Evolutionary conservation across 1,140 invertebrate species (phyloP).

Genomic region (Drosophila pseudoananassae): DNA sequence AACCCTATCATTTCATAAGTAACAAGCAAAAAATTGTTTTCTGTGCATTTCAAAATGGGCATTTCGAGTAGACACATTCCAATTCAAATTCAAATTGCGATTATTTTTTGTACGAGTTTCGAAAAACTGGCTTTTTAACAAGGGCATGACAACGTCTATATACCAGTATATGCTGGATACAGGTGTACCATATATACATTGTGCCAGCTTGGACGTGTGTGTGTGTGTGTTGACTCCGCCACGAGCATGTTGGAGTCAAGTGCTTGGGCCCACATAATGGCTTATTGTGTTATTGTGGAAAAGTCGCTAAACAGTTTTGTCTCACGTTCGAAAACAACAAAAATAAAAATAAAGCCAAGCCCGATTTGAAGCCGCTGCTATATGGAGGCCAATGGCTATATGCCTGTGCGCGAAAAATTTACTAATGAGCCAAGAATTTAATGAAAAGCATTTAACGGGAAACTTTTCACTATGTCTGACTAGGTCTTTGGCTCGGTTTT

Average conservation of each 20-base stretch:
- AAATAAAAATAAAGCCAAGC: constrained; percentile 40
- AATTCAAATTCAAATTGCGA: constrained; percentile 48
- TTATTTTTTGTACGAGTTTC: constrained; percentile 40
- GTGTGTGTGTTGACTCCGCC: background rate
- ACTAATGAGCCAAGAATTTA: constrained; percentile 67
- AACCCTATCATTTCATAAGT: background rate
- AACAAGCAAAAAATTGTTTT: background rate
- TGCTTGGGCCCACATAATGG: constrained; percentile 45
- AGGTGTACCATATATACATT: constrained; percentile 3
- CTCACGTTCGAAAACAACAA: constrained; percentile 67
- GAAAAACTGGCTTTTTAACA: constrained; percentile 74
- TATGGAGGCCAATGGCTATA: constrained; percentile 58
- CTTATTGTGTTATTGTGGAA: constrained; percentile 49
- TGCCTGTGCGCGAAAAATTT: constrained; percentile 33
- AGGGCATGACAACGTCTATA: constrained; percentile 55
- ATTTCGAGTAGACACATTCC: constrained; percentile 15
- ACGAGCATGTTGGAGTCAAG: constrained; percentile 42
- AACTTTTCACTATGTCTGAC: constrained; percentile 37
- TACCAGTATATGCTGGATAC: constrained; percentile 1
- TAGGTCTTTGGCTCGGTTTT: constrained; percentile 40
- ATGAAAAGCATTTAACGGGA: constrained; percentile 62
- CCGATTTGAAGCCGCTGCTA: constrained; percentile 33
- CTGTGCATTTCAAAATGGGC: constrained; percentile 6
- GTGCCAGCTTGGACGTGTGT: background rate
- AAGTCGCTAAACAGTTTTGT: constrained; percentile 75